Evolutionary conservation across 35 echinoderm and acorn worm species (phyloP).

Genomic region (Ptychodera flava): DNA sequence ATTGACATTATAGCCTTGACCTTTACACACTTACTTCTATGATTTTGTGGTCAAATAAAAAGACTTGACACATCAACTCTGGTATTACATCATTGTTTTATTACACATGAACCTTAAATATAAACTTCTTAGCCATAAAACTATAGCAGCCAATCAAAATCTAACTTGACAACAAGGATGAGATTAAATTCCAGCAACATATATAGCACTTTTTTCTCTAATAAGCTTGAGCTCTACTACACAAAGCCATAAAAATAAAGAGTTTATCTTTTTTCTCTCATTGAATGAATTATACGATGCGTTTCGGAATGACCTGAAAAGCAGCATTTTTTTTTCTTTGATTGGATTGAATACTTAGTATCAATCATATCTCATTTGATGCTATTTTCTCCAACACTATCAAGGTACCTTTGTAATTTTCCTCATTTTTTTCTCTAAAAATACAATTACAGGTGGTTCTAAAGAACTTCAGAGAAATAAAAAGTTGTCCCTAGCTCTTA

Average conservation of each 20-base stretch:
- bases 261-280: not conserved
- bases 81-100: not conserved
- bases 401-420: not conserved
- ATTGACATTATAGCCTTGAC: too few relatives aligned
- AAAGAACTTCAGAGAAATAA: too few relatives aligned
- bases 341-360: not conserved
- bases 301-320: not conserved
- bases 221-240: not conserved
- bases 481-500: too few relatives aligned
- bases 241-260: not conserved
- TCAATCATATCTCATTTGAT: not conserved
- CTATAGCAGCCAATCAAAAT: not conserved
- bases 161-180: not conserved
- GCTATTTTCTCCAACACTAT: not conserved
- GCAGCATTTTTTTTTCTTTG: not conserved
- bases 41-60: too few relatives aligned
- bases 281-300: not conserved
- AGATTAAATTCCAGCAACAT: not conserved
- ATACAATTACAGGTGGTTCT: too few relatives aligned
- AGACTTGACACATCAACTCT: too few relatives aligned
- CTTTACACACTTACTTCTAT: too few relatives aligned
- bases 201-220: not conserved
- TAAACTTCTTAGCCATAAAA: conserved; percentile 2
- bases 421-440: not conserved
- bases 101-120: not conserved